Evolutionary conservation across 2,113 vertebrate genomes (phyloP).

Genomic region (Grammomys surdaster): DNA sequence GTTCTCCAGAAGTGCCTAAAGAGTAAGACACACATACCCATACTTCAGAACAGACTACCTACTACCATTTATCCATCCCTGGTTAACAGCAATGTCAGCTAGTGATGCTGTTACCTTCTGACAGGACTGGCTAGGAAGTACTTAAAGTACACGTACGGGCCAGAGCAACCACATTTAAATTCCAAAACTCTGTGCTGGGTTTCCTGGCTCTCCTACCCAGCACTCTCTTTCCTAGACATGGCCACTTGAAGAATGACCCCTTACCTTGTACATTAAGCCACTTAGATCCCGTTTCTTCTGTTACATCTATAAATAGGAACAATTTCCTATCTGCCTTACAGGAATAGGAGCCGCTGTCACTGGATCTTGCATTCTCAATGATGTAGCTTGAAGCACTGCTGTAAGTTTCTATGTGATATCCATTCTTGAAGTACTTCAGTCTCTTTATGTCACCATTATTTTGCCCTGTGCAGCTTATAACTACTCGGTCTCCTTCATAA

Average conservation of each 20-base stretch:
- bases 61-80: neutral
- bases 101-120: too few species aligned
- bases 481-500: slow-evolving; percentile 48
- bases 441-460: neutral
- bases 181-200: too few species aligned
- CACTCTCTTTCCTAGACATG: neutral
- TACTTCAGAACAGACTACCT: neutral
- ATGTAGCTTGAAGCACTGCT: fast-evolving
- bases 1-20: neutral
- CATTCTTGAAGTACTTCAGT: slow-evolving; percentile 48
- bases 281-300: neutral
- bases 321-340: neutral
- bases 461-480: neutral
- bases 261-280: slow-evolving; percentile 24
- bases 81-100: too few species aligned
- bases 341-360: slow-evolving; percentile 29
- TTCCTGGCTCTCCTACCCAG: neutral
- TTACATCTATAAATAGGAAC: neutral
- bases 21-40: neutral
- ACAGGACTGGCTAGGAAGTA: too few species aligned
- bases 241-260: neutral
- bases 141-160: too few species aligned
- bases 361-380: neutral
- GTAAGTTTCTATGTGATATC: neutral
- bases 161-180: too few species aligned